Conservation (phyloP, 2,113 vertebrate species). For the Hydrolagus affinis region DNA sequence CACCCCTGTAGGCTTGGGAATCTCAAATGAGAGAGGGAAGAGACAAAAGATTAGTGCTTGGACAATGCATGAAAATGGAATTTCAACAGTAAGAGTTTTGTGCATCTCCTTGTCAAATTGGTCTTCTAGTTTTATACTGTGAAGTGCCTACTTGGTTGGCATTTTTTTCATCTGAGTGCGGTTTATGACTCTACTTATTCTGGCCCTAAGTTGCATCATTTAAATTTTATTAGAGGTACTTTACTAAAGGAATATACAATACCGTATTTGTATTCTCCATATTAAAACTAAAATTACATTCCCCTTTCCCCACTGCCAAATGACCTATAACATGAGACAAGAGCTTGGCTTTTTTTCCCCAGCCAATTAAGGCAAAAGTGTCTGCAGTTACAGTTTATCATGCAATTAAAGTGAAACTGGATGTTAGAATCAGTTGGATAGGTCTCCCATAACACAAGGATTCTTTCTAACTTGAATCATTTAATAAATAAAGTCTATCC, state of each 20-base stretch:
- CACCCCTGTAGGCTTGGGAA: constrained; percentile 92
- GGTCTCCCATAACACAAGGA: no score
- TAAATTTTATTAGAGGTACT: neutral
- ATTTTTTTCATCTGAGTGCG: neutral
- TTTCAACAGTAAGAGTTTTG: neutral
- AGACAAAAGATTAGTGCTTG: neutral
- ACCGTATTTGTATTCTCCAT: no score
- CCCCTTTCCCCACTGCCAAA: no score
- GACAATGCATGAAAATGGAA: neutral
- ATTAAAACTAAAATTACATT: no score
- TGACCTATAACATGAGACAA: no score
- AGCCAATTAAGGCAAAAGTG: no score
- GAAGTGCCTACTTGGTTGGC: neutral
- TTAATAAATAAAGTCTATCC: no score
- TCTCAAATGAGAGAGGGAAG: constrained; percentile 48
- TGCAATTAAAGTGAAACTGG: no score
- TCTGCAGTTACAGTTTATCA: no score
- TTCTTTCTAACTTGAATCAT: no score
- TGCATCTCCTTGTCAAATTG: neutral
- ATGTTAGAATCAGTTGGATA: no score
- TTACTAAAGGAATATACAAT: neutral
- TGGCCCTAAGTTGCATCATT: neutral
- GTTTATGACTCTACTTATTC: neutral
- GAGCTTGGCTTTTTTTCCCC: no score
- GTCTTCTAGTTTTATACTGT: neutral